phyloP scores from a whole-genome alignment of 2,113 vertebrate species.

The Macrotus californicus region DNA sequence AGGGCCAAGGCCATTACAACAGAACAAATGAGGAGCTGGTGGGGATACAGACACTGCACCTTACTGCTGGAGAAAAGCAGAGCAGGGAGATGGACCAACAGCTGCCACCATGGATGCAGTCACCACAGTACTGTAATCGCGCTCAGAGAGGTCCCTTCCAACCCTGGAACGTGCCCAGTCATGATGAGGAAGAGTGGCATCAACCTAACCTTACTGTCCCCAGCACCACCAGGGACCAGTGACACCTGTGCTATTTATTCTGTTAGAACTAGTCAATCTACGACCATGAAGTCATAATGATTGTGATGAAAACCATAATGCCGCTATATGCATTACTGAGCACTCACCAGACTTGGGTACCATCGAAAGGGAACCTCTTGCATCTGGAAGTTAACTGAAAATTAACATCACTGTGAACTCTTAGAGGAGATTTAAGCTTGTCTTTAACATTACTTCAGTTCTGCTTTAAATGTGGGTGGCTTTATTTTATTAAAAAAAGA shows the following conservation, averaged over 20 bases:
- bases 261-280: background rate
- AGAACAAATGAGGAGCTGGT: background rate
- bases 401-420: background rate
- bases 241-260: background rate
- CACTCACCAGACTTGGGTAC: background rate
- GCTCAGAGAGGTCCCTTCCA: background rate
- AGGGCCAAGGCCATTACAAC: background rate
- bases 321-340: background rate
- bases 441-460: background rate
- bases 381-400: background rate
- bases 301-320: background rate
- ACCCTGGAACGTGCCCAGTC: background rate
- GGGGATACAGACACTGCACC: background rate
- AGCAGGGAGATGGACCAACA: accelerated
- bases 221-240: background rate
- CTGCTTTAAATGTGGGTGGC: background rate
- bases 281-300: background rate
- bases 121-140: no score
- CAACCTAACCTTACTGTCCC: background rate
- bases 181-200: background rate
- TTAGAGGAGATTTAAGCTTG: background rate
- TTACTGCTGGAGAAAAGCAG: background rate
- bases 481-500: background rate
- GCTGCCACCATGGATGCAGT: background rate
- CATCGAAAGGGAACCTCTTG: background rate